A percentile compares a stretch with the other conserved stretches of the same genome.
Conservation (phyloP, 2,797 vertebrate genomes). For the Danio kyathit region DNA sequence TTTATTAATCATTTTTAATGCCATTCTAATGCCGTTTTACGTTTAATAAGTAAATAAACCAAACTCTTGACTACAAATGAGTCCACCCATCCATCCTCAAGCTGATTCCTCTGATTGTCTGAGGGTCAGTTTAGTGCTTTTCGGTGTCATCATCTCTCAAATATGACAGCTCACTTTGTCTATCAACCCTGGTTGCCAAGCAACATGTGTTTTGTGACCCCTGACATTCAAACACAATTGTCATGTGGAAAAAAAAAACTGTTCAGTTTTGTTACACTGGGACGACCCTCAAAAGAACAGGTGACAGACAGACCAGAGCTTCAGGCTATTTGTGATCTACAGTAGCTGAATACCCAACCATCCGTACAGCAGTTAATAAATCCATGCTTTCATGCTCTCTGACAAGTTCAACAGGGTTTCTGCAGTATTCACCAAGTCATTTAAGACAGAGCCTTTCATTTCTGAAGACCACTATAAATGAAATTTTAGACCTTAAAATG, state of each 20-base stretch:
- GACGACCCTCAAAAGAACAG: not conserved
- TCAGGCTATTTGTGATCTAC: not conserved
- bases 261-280: not conserved
- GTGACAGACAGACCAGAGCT: not conserved
- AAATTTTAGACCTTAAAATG: too few relatives aligned
- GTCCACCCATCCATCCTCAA: not conserved
- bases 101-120: not conserved
- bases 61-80: not conserved
- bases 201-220: not conserved
- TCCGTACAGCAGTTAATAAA: not conserved
- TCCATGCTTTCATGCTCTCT: not conserved
- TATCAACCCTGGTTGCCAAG: not conserved
- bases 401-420: not conserved
- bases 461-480: too few relatives aligned
- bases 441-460: too few relatives aligned
- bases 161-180: not conserved
- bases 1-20: not conserved
- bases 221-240: slow-evolving; percentile 27
- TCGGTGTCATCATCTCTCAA: not conserved
- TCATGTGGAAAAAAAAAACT: not conserved
- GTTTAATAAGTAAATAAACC: not conserved
- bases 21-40: not conserved
- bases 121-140: not conserved
- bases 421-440: too few relatives aligned
- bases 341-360: not conserved